Evolutionary conservation across 1,140 invertebrate genomes (phyloP).

Genomic region (Trinorchestia longiramus): DNA sequence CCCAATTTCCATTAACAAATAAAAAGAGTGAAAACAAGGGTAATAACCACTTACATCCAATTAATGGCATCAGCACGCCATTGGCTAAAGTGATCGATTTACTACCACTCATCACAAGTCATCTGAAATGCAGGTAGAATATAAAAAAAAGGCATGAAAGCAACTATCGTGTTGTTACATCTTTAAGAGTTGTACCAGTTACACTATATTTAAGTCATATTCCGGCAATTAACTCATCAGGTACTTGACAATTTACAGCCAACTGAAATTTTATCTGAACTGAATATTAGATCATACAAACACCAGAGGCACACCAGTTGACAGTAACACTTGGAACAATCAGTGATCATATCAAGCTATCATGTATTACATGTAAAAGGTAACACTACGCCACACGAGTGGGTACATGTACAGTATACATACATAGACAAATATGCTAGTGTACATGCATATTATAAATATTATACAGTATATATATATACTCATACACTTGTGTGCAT

Average conservation of each 20-base stretch:
- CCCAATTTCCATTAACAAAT: too few species aligned
- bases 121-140: neutral
- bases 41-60: constrained; percentile 7
- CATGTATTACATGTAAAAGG: neutral
- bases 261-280: too few species aligned
- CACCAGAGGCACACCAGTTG: too few species aligned
- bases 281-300: neutral
- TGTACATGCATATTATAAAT: too few species aligned
- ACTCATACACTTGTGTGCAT: too few species aligned
- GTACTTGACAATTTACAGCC: too few species aligned
- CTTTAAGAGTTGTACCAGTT: too few species aligned
- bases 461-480: too few species aligned
- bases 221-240: neutral
- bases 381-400: neutral
- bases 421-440: neutral
- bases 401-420: neutral
- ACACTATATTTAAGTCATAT: neutral
- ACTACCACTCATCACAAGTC: constrained; percentile 24
- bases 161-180: neutral
- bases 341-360: too few species aligned
- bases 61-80: constrained; percentile 40
- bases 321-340: too few species aligned
- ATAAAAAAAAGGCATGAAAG: neutral
- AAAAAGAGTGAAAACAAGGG: too few species aligned
- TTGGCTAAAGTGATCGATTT: constrained; percentile 7